Evolutionary conservation across 2,888 invertebrate species (phyloP), one percentile per base, ranked within the genome.

Genomic region (Leucania comma): DNA sequence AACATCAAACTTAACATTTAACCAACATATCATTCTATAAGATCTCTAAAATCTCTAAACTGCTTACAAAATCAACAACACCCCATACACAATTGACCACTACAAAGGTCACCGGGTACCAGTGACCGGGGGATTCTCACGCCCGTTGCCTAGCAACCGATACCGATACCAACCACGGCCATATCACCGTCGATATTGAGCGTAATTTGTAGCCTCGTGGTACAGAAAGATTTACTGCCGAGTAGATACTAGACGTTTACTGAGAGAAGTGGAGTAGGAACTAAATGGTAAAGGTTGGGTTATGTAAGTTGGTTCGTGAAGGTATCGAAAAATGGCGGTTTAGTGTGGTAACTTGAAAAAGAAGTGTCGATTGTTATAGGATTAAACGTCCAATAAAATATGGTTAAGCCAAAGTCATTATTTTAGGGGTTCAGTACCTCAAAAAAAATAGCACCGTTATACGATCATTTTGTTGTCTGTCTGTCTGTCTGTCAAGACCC

Each of bases 201-300:
- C 91, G 93, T 94, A 93, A 94, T 94, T 93, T 94, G 94, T 93
- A 91, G 93, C 91, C 88, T 92, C 93, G 92, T 92, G 93, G 89
- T 80, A 81, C 75, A 70, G 68, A 56, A 80, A 88, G 91, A 93
- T 94, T 94, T 93, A 93, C 92, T 87, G 92, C 78, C 29, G 53
- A 59, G 29, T 86, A 77, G 78, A 77, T 82, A 78, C 89, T 90
- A 92, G 91, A 83, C 82, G 81, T 72, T 75, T 78, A 78, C 76
- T 67, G 72, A 75, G 82, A 80, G 84, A 85, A 87, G 72, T 85
- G 78, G 85, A 83, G 81, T 80, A 83, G 57, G 58, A 69, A 72
- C 81, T 64, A 72, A 81, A 72, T 71, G 61, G 5, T 72, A 78
- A 62, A 73, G 70, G 70, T 81, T 71, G 57, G 71, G 48, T 75